Evolutionary conservation across 1,140 invertebrate species (phyloP).

Genomic region (Tetraneura akinire): DNA sequence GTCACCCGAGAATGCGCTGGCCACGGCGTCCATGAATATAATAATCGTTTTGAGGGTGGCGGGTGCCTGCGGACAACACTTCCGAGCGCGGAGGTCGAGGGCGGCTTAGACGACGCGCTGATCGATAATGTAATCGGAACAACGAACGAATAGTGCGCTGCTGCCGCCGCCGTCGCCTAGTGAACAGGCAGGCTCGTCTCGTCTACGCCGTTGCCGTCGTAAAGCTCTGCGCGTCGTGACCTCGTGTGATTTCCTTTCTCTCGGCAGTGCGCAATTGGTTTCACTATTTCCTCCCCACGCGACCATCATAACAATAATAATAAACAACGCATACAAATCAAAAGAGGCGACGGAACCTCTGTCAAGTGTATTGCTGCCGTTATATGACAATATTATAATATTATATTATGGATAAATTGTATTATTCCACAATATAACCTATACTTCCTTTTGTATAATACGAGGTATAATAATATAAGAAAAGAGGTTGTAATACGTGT

Average conservation of each 20-base stretch:
- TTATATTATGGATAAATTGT: too few relatives aligned
- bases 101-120: neutral
- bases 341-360: neutral
- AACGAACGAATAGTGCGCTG: too few relatives aligned
- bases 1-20: conserved; percentile 11
- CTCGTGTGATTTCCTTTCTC: conserved; percentile 51
- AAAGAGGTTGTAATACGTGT: too few relatives aligned
- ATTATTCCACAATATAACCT: too few relatives aligned
- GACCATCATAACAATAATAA: neutral
- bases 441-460: too few relatives aligned
- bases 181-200: neutral
- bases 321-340: neutral
- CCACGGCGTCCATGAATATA: neutral
- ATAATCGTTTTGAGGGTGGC: neutral
- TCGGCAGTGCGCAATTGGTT: conserved; percentile 16
- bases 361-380: too few relatives aligned
- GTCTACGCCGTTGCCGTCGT: neutral
- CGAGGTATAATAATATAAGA: too few relatives aligned
- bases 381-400: too few relatives aligned
- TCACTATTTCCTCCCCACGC: conserved; percentile 19
- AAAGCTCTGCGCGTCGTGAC: conserved; percentile 14
- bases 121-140: conserved; percentile 41
- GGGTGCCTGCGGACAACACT: neutral
- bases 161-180: too few relatives aligned
- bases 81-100: conserved; percentile 36